Base-by-base conservation (phyloP, 2,888 invertebrate species). In the Brachylomia viminalis region DNA sequence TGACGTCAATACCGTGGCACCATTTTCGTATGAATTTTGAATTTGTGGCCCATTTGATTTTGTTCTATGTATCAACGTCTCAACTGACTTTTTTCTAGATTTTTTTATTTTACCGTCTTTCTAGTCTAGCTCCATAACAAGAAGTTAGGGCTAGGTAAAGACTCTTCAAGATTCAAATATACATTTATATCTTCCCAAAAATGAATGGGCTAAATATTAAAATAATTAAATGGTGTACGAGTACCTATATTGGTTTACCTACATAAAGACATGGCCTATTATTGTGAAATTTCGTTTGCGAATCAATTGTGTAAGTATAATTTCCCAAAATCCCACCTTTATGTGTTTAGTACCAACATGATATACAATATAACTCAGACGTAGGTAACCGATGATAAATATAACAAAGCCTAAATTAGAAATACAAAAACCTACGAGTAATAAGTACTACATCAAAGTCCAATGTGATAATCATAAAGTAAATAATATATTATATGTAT, bases 351-450 rank as follows among this genome's bases (percentile, higher is more conserved):
- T 67, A 30, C n/a, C 30, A n/a, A 61, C 20, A 7, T 30, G 7
- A 56, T 56, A 67, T 62, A n/a, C n/a, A 7, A 13, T 4, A 49
- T 38, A 38, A 17, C n/a, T n/a, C 27, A 42, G 7, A 49, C 23
- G n/a, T 66, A 42, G 2, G 27, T 72, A 33, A 54, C n/a, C 2
- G 20, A 42, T 45, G 33, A 73, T 54, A 47, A 38, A 49, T 49
- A 8, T n/a, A 42, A 45, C 10, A 69, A 64, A 49, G 38, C 20
- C n/a, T 49, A 38, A n/a, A 23, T 56, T 23, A n/a, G 30, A 75
- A 49, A n/a, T 58, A 49, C 13, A 58, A 47, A 74, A 27, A 65
- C 30, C 38, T 64, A 64, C 30, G 17, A 75, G 20, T 75, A 20
- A 58, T 23, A 47, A 38, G 30, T 58, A 30, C 3, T 20, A 30